These are phyloP conservation scores for Microcebus jonahi DNA, from an alignment of 2,113 vertebrate species.

Conservation along the genomic window DNA sequence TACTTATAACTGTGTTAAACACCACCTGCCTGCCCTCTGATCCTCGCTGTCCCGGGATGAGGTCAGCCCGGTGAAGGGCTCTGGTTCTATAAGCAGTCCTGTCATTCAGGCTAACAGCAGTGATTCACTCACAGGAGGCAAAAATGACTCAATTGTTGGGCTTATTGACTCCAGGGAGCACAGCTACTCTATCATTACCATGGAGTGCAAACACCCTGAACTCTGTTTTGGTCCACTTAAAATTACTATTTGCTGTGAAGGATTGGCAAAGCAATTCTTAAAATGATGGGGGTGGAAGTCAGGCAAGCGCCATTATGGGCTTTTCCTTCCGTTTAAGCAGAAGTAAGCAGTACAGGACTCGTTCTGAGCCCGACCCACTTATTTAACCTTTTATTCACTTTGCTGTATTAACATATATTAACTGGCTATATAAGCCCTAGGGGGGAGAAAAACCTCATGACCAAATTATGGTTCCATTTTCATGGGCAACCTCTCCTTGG, in stretches of 20 bases:
- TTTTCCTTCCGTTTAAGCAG: constrained; percentile 83
- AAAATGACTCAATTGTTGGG: constrained; percentile 84
- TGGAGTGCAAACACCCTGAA: constrained; percentile 82
- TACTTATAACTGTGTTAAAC: constrained; percentile 81
- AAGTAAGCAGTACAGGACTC: constrained; percentile 62
- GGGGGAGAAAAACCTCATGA: constrained; percentile 73
- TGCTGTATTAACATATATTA: constrained; percentile 84
- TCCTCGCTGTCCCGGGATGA: constrained; percentile 76
- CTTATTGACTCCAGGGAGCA: constrained; percentile 84
- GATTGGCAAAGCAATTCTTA: constrained; percentile 87
- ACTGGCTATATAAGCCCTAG: constrained; percentile 78
- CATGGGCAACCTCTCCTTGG: constrained; percentile 81
- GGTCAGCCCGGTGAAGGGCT: constrained; percentile 78
- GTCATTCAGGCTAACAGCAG: constrained; percentile 82
- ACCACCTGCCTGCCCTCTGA: constrained; percentile 76
- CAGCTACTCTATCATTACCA: constrained; percentile 85
- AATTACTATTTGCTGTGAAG: constrained; percentile 88
- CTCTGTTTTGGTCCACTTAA: constrained; percentile 83
- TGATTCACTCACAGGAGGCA: constrained; percentile 80
- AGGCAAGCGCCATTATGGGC: constrained; percentile 78
- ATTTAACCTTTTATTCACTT: constrained; percentile 82
- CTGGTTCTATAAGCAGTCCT: constrained; percentile 80
- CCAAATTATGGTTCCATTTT: constrained; percentile 75
- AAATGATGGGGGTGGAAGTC: constrained; percentile 84
- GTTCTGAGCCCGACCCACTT: constrained; percentile 77